These are phyloP conservation scores for Drosophila simulans DNA, from an alignment of 1,140 invertebrate genomes.

Conservation along the genomic window DNA sequence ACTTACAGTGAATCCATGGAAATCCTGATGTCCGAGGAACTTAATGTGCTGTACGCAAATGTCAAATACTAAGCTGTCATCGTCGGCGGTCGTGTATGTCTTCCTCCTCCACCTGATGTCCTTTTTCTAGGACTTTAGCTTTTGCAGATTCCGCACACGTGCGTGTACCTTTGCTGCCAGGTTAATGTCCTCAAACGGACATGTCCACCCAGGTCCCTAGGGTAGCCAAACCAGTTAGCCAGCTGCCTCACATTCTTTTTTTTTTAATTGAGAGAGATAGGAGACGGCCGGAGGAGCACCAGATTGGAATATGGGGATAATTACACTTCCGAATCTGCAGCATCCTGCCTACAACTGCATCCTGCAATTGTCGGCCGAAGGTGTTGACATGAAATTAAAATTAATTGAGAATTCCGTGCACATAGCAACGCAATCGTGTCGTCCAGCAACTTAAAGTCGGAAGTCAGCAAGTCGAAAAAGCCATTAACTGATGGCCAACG, in stretches of 20 bases:
- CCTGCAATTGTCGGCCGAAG: constrained; percentile 59
- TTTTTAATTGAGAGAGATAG: constrained; percentile 41
- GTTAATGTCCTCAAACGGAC: constrained; percentile 9
- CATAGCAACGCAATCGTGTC: constrained; percentile 69
- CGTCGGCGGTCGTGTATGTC: not conserved
- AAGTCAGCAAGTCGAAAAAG: constrained; percentile 1
- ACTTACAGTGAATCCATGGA: not conserved
- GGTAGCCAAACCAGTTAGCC: not conserved
- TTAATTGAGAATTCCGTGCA: constrained; percentile 70
- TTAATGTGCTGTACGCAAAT: constrained; percentile 3
- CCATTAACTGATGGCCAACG: constrained; percentile 12
- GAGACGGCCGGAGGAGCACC: constrained; percentile 21
- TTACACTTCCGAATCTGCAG: constrained; percentile 48
- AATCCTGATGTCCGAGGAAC: not conserved
- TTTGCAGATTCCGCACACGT: constrained; percentile 14
- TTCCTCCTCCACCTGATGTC: not conserved
- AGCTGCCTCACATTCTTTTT: constrained; percentile 46
- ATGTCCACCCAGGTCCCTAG: not conserved
- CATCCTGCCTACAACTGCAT: constrained; percentile 12
- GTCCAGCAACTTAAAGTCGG: constrained; percentile 42
- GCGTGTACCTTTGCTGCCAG: constrained; percentile 11
- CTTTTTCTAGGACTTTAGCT: not conserved
- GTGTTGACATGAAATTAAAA: constrained; percentile 79
- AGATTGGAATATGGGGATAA: constrained; percentile 69
- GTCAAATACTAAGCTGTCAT: not conserved